Conservation (phyloP, 2,888 invertebrate species). For the Stenurella melanura region DNA sequence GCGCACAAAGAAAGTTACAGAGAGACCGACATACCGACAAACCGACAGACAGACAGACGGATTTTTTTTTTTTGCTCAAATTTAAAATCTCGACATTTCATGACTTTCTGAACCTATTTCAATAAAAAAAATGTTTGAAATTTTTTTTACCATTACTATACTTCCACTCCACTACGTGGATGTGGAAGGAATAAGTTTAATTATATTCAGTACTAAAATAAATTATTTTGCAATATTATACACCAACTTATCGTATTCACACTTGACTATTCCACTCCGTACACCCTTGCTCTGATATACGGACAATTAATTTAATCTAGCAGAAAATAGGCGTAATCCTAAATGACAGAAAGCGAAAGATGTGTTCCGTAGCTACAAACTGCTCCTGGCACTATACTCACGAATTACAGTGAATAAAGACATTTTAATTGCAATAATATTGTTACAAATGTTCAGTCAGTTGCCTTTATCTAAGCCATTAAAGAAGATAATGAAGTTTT, state of each 20-base stretch:
- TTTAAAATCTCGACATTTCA: too few relatives aligned
- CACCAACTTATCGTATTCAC: neutral
- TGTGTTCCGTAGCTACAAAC: neutral
- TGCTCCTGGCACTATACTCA: neutral
- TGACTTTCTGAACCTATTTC: too few relatives aligned
- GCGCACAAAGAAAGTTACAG: too few relatives aligned
- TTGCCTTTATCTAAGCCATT: constrained; percentile 3
- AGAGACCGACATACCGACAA: too few relatives aligned
- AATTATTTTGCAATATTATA: neutral
- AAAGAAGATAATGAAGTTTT: neutral
- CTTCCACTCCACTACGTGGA: too few relatives aligned
- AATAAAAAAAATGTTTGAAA: too few relatives aligned
- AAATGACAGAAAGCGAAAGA: neutral
- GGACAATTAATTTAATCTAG: neutral
- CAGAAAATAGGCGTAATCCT: neutral
- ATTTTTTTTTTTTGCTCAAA: too few relatives aligned
- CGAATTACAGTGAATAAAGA: neutral
- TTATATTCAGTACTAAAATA: neutral
- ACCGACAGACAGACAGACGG: too few relatives aligned
- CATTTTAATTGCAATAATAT: constrained; percentile 7
- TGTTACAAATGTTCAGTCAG: neutral
- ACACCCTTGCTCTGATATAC: neutral
- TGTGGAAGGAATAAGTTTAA: too few relatives aligned
- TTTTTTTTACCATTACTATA: too few relatives aligned
- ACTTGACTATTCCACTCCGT: neutral